Conservation (phyloP, 2,888 invertebrate genomes). For the Cryptus armator region DNA sequence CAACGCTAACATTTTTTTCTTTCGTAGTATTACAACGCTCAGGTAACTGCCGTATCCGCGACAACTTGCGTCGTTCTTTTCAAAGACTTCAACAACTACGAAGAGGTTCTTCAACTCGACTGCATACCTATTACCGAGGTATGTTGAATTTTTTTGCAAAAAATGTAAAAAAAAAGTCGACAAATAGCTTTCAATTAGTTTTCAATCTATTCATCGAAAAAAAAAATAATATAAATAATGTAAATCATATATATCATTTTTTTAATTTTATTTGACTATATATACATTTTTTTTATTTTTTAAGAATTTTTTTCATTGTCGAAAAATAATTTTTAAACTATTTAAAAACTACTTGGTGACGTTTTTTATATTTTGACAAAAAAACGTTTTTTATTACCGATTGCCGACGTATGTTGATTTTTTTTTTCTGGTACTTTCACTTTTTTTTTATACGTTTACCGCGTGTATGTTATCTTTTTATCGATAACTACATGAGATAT, state of each 20-base stretch:
- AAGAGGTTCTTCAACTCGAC: slow-evolving; percentile 94
- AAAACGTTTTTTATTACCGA: too few species aligned
- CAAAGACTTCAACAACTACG: slow-evolving; percentile 95
- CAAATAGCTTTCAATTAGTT: too few species aligned
- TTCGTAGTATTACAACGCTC: slow-evolving; percentile 92
- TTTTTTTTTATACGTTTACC: neutral
- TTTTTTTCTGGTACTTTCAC: neutral
- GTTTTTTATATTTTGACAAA: too few species aligned
- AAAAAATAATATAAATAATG: too few species aligned
- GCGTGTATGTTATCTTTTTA: neutral
- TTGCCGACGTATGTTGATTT: slow-evolving; percentile 41
- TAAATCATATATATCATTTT: too few species aligned
- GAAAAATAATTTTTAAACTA: too few species aligned
- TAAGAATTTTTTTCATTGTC: too few species aligned
- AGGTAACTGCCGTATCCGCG: slow-evolving; percentile 93
- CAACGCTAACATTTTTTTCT: slow-evolving; percentile 24
- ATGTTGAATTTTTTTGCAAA: slow-evolving; percentile 6
- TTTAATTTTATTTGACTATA: too few species aligned
- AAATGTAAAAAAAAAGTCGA: too few species aligned
- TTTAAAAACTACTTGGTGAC: too few species aligned
- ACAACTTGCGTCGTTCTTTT: slow-evolving; percentile 95
- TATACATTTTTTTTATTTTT: too few species aligned
- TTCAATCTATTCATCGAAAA: too few species aligned
- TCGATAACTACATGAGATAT: neutral
- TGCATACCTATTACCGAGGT: slow-evolving; percentile 89